phyloP scores from a whole-genome alignment of 2,797 vertebrate species.

The Apodemus agrarius region DNA sequence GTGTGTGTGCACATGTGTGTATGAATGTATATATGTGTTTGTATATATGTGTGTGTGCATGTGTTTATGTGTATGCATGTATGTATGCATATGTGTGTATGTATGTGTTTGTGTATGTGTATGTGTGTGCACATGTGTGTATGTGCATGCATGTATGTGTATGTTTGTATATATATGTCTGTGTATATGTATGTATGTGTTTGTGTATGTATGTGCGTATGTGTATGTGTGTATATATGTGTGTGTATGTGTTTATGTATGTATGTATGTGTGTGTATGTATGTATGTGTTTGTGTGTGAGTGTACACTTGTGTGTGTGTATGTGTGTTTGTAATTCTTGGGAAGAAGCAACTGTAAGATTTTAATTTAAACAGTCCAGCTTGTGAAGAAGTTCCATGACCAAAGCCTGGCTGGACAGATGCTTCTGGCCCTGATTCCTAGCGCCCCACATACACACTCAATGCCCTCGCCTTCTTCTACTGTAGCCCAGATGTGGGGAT shows the following conservation, averaged over 20 bases:
- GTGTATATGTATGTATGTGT: too few species aligned
- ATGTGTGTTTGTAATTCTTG: neutral
- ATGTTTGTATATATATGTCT: too few species aligned
- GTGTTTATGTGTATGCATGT: too few species aligned
- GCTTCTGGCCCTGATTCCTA: neutral
- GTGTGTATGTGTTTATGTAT: neutral
- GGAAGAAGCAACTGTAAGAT: neutral
- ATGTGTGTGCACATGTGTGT: too few species aligned
- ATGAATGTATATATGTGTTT: too few species aligned
- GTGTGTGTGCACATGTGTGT: too few species aligned
- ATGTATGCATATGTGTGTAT: neutral
- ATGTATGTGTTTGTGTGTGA: too few species aligned
- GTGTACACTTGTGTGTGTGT: neutral
- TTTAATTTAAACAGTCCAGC: neutral
- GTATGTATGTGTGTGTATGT: neutral
- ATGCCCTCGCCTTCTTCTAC: neutral
- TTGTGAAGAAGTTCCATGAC: neutral
- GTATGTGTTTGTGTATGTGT: neutral
- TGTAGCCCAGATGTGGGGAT: rapidly evolving
- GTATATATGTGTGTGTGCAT: too few species aligned
- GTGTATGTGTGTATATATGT: too few species aligned
- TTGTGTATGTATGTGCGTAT: too few species aligned
- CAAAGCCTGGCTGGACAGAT: neutral
- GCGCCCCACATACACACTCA: too few species aligned
- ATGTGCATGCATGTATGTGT: too few species aligned